These are phyloP conservation scores for Mastigias papua DNA, from an alignment of 30 jellyfish, hydroid and myxozoan genomes.

Conservation along the genomic window DNA sequence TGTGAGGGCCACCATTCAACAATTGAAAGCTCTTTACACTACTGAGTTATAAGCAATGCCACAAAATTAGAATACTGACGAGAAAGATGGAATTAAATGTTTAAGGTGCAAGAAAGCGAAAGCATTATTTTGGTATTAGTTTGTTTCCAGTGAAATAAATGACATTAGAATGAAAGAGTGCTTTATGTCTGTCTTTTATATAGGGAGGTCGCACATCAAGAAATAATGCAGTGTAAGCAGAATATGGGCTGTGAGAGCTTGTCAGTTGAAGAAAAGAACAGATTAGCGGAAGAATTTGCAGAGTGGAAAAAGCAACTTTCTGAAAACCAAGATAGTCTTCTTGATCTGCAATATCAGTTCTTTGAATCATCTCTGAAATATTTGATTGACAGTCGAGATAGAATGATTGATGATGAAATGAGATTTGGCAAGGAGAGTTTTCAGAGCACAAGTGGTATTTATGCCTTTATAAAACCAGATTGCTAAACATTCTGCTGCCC, in stretches of 20 bases:
- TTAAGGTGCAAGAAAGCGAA: too few species aligned
- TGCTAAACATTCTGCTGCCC: too few species aligned
- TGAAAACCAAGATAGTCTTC: conserved; percentile 56
- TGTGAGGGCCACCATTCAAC: too few species aligned
- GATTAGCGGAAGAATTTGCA: conserved; percentile 40
- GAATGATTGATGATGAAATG: conserved; percentile 81
- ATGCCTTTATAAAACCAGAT: too few species aligned
- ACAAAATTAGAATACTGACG: too few species aligned
- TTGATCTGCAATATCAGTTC: conserved; percentile 68
- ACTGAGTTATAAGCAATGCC: too few species aligned
- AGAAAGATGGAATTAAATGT: too few species aligned
- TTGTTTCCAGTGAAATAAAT: too few species aligned
- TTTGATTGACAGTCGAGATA: conserved; percentile 58
- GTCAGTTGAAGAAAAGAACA: conserved; percentile 33
- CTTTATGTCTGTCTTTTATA: too few species aligned
- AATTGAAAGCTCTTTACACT: too few species aligned
- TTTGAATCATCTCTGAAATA: conserved; percentile 37
- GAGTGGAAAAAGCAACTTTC: conserved; percentile 70
- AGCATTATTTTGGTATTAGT: too few species aligned
- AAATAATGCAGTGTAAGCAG: conserved; percentile 5
- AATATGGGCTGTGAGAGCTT: background rate
- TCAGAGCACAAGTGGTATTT: conserved; percentile 64
- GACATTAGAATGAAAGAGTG: too few species aligned
- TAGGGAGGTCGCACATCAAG: conserved; percentile 83
- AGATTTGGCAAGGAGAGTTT: conserved; percentile 73